These are phyloP conservation scores for Pollimyrus isidori DNA, from an alignment of 2,113 vertebrate genomes.

Conservation along the genomic window DNA sequence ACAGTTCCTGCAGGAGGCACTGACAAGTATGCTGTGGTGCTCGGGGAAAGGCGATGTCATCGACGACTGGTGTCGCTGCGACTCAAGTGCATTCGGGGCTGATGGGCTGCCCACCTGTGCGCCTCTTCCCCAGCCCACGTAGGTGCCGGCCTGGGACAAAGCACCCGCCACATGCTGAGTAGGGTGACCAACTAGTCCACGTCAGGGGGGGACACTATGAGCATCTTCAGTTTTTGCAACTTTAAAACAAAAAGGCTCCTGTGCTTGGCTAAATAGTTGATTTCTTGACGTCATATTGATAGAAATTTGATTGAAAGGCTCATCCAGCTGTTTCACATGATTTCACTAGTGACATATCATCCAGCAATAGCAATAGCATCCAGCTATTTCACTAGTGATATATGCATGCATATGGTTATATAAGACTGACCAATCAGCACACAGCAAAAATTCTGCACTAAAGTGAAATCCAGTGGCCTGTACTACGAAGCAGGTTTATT, in stretches of 20 bases:
- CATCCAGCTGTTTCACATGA: not conserved
- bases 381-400: no score
- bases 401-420: not conserved
- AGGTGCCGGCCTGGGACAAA: slow-evolving; percentile 32
- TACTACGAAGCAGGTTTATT: no score
- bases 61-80: slow-evolving; percentile 96
- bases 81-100: slow-evolving; percentile 83
- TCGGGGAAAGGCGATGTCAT: slow-evolving; percentile 92
- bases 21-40: slow-evolving; percentile 98
- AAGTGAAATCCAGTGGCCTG: not conserved
- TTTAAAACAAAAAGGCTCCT: not conserved
- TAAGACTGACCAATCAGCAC: not conserved
- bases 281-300: not conserved
- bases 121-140: slow-evolving; percentile 85
- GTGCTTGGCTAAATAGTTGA: not conserved
- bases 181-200: not conserved
- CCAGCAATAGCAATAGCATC: no score
- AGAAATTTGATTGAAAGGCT: not conserved
- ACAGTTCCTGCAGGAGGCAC: slow-evolving; percentile 89
- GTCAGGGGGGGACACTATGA: not conserved
- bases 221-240: not conserved
- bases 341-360: not conserved
- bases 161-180: not conserved
- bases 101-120: slow-evolving; percentile 92
- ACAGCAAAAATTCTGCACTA: not conserved